Base-by-base conservation (phyloP, 1,140 invertebrate genomes). In the Drosophila ohnishii region DNA sequence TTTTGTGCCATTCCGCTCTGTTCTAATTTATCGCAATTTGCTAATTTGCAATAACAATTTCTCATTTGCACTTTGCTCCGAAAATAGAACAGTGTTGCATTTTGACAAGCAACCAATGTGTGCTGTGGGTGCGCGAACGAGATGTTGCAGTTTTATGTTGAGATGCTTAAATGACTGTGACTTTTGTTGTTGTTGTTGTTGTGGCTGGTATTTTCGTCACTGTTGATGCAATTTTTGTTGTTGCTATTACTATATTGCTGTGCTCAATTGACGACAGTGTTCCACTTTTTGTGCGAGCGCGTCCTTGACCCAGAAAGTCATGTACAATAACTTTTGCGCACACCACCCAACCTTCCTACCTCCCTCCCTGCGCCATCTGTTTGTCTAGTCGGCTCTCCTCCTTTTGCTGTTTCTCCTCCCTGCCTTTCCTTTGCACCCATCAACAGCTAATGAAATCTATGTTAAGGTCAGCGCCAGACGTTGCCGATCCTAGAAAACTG, bases 281-380 rank as follows among this genome's bases (percentile, higher is more conserved):
- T 55, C 75, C 64, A 62, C 56, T 59, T 77, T 77, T 53, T 35
- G 19, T 63, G 57, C 42, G 51, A 60, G 58, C 28, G 40, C 53
- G 75, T 77, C 75, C 75, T 77, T 77, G 75, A 77, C 75, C 74
- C 53, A 77, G 40, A 70, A 77, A 77, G 51, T 35, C 34, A 65
- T 69, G 28, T 40, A 53, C 45, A 45, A 45, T 60, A 60, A 48
- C 25, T 60, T 22, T 34, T 48, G 35, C 25, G 42, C 45, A 42
- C 62, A 25, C n/a, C 30, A 32, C 10, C 5, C 9, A 14, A n/a
- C 40, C 50, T 11, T 22, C 11, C 39, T 45, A 16, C 13, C 40
- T 16, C 10, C 42, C 34, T 62, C 10, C 45, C 11, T 5, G 32
- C 19, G 13, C 50, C 50, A 53, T 14, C 32, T 7, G 19, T 53